phyloP scores from a whole-genome alignment of 2,797 vertebrate species.

The Phaenicophaeus curvirostris region DNA sequence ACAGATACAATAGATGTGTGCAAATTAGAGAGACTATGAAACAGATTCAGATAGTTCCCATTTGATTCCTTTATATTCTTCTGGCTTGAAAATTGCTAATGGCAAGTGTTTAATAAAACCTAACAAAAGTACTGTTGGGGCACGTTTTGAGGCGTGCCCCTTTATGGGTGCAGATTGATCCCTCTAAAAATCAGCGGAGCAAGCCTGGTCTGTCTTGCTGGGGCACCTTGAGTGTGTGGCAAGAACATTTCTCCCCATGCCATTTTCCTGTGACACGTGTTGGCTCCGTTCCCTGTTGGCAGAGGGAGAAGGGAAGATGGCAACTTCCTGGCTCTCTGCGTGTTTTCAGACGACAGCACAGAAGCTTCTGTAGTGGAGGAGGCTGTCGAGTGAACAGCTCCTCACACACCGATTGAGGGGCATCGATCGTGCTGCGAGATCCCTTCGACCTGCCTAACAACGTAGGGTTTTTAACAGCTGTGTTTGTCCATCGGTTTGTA shows the following conservation, averaged over 20 bases:
- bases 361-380: background rate
- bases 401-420: fast-evolving
- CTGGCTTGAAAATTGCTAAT: background rate
- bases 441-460: fast-evolving
- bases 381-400: fast-evolving
- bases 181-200: background rate
- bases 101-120: background rate
- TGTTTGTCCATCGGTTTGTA: background rate
- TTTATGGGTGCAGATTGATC: background rate
- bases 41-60: background rate
- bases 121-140: background rate
- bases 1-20: background rate
- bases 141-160: background rate
- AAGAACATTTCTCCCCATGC: background rate
- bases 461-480: fast-evolving
- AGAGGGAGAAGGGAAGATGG: background rate
- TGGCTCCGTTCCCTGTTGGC: background rate
- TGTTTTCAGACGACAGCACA: background rate
- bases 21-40: background rate
- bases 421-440: fast-evolving
- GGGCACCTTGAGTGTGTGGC: background rate
- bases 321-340: background rate
- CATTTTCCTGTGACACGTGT: background rate
- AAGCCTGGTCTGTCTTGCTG: background rate
- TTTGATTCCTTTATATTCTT: background rate